Evolutionary conservation across 2,113 vertebrate genomes (phyloP).

Genomic region (Nesoenas mayeri): DNA sequence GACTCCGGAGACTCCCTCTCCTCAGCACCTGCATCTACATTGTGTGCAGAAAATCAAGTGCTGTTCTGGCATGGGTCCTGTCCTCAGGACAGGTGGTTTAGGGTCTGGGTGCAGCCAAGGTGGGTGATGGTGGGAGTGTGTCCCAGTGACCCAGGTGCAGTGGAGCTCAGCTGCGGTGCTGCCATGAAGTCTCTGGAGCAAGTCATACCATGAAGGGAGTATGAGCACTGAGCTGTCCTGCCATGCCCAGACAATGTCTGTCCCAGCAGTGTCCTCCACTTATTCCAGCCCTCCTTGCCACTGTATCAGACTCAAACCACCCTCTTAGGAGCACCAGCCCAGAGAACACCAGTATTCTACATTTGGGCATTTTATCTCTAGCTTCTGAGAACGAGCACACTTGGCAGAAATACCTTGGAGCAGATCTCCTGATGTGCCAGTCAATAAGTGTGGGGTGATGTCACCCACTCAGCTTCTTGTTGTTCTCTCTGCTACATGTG

Average conservation of each 20-base stretch:
- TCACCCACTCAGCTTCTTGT: not conserved
- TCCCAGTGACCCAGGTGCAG: too few species aligned
- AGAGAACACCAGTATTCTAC: not conserved
- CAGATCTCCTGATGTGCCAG: not conserved
- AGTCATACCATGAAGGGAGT: not conserved
- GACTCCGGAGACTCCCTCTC: not conserved
- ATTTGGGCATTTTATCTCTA: not conserved
- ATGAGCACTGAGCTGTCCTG: not conserved
- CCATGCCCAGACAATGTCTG: not conserved
- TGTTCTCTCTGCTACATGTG: rapidly evolving
- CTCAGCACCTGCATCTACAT: too few species aligned
- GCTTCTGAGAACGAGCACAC: not conserved
- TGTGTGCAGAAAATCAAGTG: not conserved
- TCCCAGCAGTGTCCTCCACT: not conserved
- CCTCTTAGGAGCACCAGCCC: not conserved
- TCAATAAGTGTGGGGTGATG: not conserved
- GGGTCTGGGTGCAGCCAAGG: not conserved
- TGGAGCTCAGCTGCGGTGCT: not conserved
- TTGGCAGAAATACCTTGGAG: not conserved
- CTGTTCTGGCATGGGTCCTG: not conserved
- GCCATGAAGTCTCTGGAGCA: too few species aligned
- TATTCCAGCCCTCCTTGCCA: not conserved
- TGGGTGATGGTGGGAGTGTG: not conserved
- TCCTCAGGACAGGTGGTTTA: not conserved
- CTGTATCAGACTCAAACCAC: not conserved